phyloP scores from a whole-genome alignment of 2,888 invertebrate genomes.

The Branchipolynoe longqiensis region DNA sequence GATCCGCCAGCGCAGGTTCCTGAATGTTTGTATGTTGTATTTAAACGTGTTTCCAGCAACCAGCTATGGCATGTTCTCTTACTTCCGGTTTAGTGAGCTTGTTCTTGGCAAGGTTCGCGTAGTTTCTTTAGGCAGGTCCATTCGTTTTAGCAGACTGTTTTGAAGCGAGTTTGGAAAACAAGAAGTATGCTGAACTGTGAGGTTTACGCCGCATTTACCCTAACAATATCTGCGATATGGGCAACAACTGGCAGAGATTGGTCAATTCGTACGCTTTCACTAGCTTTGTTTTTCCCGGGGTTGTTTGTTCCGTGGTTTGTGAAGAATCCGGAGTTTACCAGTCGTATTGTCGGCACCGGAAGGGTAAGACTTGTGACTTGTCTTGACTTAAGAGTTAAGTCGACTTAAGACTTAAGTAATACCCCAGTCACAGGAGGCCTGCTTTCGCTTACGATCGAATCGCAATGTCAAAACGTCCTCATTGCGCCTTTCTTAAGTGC shows the following conservation, averaged over 20 bases:
- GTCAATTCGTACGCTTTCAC: conserved; percentile 30
- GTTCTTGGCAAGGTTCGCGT: background rate
- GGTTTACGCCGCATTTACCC: conserved; percentile 36
- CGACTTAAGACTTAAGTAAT: too few species aligned
- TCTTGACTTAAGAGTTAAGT: too few species aligned
- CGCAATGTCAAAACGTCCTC: too few species aligned
- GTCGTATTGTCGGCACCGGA: background rate
- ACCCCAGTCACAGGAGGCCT: too few species aligned
- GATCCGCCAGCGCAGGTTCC: background rate
- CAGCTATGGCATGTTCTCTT: background rate
- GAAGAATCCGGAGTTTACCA: conserved; percentile 22
- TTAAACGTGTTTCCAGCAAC: background rate
- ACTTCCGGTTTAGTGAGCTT: too few species aligned
- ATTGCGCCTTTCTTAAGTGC: too few species aligned
- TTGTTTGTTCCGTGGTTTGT: conserved; percentile 57
- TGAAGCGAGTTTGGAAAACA: background rate
- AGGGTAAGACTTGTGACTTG: conserved; percentile 31
- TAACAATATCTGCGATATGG: conserved; percentile 46
- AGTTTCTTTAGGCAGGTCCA: background rate
- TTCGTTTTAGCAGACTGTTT: background rate
- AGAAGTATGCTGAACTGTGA: conserved; percentile 39
- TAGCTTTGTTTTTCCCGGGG: conserved; percentile 49
- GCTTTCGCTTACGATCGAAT: too few species aligned
- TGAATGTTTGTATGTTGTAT: background rate
- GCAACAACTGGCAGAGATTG: conserved; percentile 29